Percentiles rank a stretch among this genome's conserved stretches.
Conservation (phyloP, 2,888 invertebrate genomes). For the Gymnosoma rotundatum region DNA sequence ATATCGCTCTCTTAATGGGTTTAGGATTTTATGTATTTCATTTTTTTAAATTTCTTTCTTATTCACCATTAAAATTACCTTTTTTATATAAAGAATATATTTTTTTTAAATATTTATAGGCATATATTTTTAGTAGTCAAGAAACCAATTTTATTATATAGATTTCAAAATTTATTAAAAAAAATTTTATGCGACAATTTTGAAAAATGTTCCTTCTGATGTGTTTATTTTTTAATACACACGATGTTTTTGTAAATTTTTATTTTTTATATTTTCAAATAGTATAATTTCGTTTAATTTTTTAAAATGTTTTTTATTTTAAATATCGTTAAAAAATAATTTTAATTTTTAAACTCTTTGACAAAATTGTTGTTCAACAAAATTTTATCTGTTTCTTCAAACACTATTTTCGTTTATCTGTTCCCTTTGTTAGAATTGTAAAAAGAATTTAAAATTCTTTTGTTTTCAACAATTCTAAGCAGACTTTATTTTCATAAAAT, state of each 20-base stretch:
- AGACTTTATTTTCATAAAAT: neutral
- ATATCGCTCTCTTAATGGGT: too few relatives aligned
- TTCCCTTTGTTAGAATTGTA: constrained; percentile 11
- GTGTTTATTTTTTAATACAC: neutral
- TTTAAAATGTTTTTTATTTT: neutral
- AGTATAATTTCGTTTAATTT: neutral
- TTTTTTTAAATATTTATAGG: constrained; percentile 60
- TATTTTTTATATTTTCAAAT: constrained; percentile 10
- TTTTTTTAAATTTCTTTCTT: constrained; percentile 34
- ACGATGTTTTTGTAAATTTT: neutral
- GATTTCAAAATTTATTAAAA: constrained; percentile 8
- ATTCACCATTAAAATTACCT: constrained; percentile 45
- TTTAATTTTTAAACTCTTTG: neutral
- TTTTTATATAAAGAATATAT: constrained; percentile 34
- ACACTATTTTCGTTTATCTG: constrained; percentile 1
- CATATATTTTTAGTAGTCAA: constrained; percentile 26
- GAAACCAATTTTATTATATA: constrained; percentile 31
- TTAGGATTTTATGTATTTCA: too few relatives aligned
- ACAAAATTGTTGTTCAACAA: constrained; percentile 10
- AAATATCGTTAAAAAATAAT: neutral
- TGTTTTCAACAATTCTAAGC: constrained; percentile 25
- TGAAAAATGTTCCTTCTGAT: neutral
- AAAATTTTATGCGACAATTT: constrained; percentile 14
- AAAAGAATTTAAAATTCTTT: constrained; percentile 28
- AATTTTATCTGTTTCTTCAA: neutral